These are phyloP conservation scores for Porphyrio hochstetteri DNA, from an alignment of 2,113 vertebrate genomes.

Conservation along the genomic window DNA sequence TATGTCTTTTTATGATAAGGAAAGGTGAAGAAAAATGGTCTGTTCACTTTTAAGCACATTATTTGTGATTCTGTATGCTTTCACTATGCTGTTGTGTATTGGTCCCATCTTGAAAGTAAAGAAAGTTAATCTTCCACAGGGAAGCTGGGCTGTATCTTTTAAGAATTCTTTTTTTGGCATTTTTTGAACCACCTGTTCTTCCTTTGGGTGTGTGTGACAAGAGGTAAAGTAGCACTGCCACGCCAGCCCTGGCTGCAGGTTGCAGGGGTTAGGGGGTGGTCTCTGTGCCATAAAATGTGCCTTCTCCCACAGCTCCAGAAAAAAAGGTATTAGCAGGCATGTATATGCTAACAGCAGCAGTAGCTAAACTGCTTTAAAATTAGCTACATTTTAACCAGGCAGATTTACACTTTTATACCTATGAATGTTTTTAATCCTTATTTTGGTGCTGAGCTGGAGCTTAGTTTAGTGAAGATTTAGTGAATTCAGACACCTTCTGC, in stretches of 20 bases:
- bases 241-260: neutral
- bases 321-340: neutral
- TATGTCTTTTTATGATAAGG: neutral
- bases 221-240: fast-evolving
- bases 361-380: neutral
- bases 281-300: neutral
- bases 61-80: neutral
- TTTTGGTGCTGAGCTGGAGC: neutral
- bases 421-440: neutral
- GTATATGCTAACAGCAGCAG: neutral
- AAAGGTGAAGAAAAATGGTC: neutral
- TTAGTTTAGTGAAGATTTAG: neutral
- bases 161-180: neutral
- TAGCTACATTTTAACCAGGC: neutral
- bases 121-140: neutral
- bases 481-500: neutral
- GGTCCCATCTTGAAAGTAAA: neutral
- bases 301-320: neutral
- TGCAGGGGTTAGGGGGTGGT: neutral
- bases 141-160: neutral
- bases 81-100: neutral
- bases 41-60: neutral
- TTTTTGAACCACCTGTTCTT: neutral
- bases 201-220: neutral
- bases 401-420: neutral